phyloP scores from a whole-genome alignment of 2,113 vertebrate species.

The Verasper variegatus region DNA sequence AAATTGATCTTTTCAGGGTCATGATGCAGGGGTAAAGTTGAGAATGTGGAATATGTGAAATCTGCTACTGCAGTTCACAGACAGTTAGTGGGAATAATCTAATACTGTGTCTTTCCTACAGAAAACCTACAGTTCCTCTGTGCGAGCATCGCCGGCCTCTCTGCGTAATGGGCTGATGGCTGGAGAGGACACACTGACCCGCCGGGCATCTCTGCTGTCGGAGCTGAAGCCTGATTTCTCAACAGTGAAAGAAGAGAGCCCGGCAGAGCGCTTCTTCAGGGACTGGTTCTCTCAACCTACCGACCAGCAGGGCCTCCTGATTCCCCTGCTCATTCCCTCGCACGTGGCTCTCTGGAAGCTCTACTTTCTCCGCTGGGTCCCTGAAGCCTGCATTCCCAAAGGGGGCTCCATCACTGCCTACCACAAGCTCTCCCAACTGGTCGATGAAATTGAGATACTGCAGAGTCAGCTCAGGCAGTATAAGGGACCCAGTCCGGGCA shows the following conservation, averaged over 20 bases:
- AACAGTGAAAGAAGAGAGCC: constrained; percentile 76
- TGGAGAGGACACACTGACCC: constrained; percentile 81
- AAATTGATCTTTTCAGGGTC: neutral
- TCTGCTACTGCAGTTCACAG: too few relatives aligned
- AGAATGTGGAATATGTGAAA: too few relatives aligned
- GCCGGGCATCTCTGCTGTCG: constrained; percentile 87
- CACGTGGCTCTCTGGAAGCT: constrained; percentile 95
- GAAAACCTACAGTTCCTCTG: constrained; percentile 91
- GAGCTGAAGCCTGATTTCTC: constrained; percentile 84
- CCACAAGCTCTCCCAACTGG: constrained; percentile 89
- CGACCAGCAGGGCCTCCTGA: constrained; percentile 87
- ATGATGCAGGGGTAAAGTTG: too few relatives aligned
- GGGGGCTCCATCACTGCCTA: constrained; percentile 89
- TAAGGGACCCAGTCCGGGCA: constrained; percentile 69
- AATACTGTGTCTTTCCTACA: constrained; percentile 61
- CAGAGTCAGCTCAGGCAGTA: constrained; percentile 87
- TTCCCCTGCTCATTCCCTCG: constrained; percentile 86
- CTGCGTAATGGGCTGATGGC: constrained; percentile 86
- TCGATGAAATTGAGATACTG: constrained; percentile 90
- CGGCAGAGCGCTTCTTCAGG: constrained; percentile 86
- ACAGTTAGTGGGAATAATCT: neutral
- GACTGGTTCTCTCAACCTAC: constrained; percentile 89
- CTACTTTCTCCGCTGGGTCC: constrained; percentile 96
- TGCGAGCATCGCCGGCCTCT: constrained; percentile 83
- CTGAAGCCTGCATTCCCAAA: constrained; percentile 89